Base-by-base conservation (phyloP, 2,888 invertebrate genomes). In the Deladenus siricidicola region DNA sequence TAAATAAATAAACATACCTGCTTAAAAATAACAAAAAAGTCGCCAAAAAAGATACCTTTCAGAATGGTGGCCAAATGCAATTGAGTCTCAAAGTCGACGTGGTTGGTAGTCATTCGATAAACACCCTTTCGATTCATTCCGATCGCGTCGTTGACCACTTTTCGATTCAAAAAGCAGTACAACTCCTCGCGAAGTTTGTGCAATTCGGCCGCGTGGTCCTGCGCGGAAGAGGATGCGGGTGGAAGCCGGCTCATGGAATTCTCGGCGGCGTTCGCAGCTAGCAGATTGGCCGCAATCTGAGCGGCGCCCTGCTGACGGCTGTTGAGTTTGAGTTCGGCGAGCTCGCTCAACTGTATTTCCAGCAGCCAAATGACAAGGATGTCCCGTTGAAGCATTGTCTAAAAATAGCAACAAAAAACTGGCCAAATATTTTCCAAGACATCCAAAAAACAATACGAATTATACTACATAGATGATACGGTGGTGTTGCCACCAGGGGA, bases 361-460 rank as follows among this genome's bases (percentile, higher is more conserved):
- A 90, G 86, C 70, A 94, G 85, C 94, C 96, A 98, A 57, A 92
- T 85, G 0, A 93, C 88, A 42, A 98, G 84, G 86, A 93, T 89
- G 0, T 92, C 90, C 52, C 89, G 86, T 75, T 91, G 88, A 0
- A 91, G 89, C 76, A 87, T 87, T 68, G 92, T 90, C 71, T 82
- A 64, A 14, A 64, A 67, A 10, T n/a, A n/a, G 14, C 14, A n/a
- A n/a, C n/a, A n/a, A 50, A 21, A 23, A 2, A 24, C 4, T 45
- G 10, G 17, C 1, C n/a, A 53, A 23, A 24, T 51, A 30, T 53
- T n/a, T n/a, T n/a, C n/a, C n/a, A n/a, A n/a, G n/a, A n/a, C n/a
- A n/a, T n/a, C n/a, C n/a, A n/a, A n/a, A n/a, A n/a, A n/a, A n/a
- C n/a, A n/a, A n/a, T n/a, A n/a, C n/a, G n/a, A n/a, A n/a, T n/a